Conservation (phyloP, 2,113 vertebrate genomes). For the Cololabis saira region DNA sequence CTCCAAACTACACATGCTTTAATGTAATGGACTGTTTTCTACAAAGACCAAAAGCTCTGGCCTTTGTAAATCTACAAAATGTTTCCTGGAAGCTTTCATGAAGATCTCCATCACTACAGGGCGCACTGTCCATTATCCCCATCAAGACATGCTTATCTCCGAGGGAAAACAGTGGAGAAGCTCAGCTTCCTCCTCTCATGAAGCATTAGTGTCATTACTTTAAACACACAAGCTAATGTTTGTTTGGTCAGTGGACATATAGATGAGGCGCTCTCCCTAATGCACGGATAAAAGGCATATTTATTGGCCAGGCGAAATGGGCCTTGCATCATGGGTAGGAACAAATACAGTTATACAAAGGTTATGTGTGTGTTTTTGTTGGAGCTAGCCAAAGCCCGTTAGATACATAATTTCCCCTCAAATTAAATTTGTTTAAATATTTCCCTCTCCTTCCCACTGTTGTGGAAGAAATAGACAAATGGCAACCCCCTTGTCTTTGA, state of each 20-base stretch:
- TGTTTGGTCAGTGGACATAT: constrained; percentile 18
- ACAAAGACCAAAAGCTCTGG: not conserved
- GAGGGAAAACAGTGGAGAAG: constrained; percentile 5
- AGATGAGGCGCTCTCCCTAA: constrained; percentile 35
- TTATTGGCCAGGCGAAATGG: constrained; percentile 19
- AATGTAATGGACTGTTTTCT: not conserved
- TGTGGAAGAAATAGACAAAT: too few species aligned
- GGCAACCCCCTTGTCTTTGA: too few species aligned
- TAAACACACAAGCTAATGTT: constrained; percentile 39
- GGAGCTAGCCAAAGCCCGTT: not conserved
- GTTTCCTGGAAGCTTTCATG: constrained; percentile 12
- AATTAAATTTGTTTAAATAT: not conserved
- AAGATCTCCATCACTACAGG: constrained; percentile 12
- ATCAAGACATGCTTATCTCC: constrained; percentile 25
- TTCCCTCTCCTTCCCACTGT: too few species aligned
- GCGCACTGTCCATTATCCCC: constrained; percentile 14
- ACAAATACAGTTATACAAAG: not conserved
- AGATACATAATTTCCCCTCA: not conserved
- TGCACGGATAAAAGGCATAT: constrained; percentile 36
- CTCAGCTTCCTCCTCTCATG: constrained; percentile 25
- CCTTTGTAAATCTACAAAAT: not conserved
- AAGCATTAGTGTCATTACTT: constrained; percentile 43
- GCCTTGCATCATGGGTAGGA: not conserved
- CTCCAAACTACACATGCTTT: not conserved
- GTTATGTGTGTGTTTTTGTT: not conserved